Percentiles rank a stretch among this genome's conserved stretches.
Evolutionary conservation across 2,113 vertebrate genomes (phyloP).

Genomic region (Mesitornis unicolor): DNA sequence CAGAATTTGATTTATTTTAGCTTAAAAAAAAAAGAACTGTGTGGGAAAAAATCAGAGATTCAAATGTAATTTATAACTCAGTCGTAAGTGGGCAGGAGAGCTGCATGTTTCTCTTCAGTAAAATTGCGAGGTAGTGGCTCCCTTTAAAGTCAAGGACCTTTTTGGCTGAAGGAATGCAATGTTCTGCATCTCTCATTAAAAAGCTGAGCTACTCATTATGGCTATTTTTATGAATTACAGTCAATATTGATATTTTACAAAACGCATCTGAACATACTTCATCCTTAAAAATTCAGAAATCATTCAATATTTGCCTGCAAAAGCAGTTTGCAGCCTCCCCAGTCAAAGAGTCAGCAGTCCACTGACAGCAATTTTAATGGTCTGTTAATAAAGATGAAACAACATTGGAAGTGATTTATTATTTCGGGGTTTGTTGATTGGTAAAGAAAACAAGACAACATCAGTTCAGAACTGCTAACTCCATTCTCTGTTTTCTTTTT

Average conservation of each 20-base stretch:
- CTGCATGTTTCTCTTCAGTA: not conserved
- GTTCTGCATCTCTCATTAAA: not conserved
- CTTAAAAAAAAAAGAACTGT: not conserved
- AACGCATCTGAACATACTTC: not conserved
- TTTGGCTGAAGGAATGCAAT: not conserved
- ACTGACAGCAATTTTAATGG: not conserved
- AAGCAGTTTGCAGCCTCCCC: not conserved
- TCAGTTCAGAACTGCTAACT: not conserved
- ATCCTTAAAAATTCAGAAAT: not conserved
- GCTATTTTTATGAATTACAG: not conserved
- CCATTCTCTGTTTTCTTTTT: not conserved
- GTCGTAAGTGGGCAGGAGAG: not conserved
- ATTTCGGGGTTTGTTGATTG: not conserved
- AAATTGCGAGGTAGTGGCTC: not conserved
- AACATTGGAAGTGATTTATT: not conserved
- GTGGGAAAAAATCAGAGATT: not conserved
- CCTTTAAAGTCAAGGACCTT: not conserved
- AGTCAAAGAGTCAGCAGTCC: not conserved
- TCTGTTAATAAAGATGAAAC: not conserved
- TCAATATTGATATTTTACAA: not conserved
- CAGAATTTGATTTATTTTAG: not conserved
- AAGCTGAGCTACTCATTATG: not conserved
- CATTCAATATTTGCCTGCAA: not conserved
- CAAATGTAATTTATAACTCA: not conserved
- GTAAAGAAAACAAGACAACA: not conserved